Evolutionary conservation across 2,797 vertebrate species (phyloP).

Genomic region (Pangasius sanitwongsei): DNA sequence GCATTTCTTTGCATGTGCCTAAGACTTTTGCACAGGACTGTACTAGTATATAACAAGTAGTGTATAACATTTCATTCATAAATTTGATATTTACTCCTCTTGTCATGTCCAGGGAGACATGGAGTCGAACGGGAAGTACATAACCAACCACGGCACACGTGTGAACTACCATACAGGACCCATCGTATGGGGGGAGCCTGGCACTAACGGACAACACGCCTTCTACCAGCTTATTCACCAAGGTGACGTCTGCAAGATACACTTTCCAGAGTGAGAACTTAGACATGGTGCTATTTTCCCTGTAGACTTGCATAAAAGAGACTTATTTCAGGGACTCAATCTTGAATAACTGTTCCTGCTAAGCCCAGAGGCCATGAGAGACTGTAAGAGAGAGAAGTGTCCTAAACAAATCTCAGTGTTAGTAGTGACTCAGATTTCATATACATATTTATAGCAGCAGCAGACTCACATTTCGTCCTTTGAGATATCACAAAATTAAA

Average conservation of each 20-base stretch:
- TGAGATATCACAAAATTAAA: neutral
- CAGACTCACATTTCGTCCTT: neutral
- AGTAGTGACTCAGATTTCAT: neutral
- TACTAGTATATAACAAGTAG: neutral
- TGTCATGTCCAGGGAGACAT: conserved; percentile 86
- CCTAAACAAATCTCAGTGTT: neutral
- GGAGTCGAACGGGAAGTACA: conserved; percentile 97
- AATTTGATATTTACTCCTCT: neutral
- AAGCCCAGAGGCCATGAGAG: neutral
- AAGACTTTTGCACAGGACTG: no score
- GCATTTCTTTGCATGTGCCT: no score
- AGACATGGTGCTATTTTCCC: neutral
- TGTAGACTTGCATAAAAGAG: neutral
- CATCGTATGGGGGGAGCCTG: conserved; percentile 97
- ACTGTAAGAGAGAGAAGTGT: neutral
- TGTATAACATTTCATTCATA: neutral
- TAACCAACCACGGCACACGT: conserved; percentile 85
- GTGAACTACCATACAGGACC: conserved; percentile 93
- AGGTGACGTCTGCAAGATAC: conserved; percentile 72
- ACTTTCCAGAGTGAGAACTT: neutral
- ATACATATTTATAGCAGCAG: neutral
- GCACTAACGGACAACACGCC: conserved; percentile 96
- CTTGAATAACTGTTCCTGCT: neutral
- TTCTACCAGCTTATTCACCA: conserved; percentile 99
- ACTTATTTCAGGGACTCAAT: neutral